Evolutionary conservation across 2,888 invertebrate species (phyloP).

Genomic region (Luffia ferchaultella): DNA sequence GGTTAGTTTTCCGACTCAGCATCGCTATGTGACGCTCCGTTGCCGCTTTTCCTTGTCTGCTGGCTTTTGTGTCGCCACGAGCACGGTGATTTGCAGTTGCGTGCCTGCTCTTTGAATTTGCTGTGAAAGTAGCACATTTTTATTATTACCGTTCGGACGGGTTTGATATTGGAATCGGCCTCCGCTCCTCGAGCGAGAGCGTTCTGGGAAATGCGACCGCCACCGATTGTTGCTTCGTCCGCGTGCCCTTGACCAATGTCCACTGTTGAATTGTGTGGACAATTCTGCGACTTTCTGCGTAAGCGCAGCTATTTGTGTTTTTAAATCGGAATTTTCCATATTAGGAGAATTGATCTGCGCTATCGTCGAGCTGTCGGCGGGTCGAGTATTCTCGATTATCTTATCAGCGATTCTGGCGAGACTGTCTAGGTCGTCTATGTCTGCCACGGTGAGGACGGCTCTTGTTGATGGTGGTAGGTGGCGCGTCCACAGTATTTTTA

Average conservation of each 20-base stretch:
- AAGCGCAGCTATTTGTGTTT: background rate
- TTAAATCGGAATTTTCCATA: background rate
- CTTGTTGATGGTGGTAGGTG: background rate
- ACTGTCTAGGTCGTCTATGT: background rate
- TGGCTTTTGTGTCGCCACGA: background rate
- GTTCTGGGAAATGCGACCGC: too few species aligned
- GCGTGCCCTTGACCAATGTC: background rate
- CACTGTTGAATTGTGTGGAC: background rate
- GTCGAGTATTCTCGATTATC: background rate
- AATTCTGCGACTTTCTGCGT: background rate
- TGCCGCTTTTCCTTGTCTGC: background rate
- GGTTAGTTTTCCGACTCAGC: conserved; percentile 1
- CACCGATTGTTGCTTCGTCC: background rate
- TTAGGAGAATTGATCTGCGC: background rate
- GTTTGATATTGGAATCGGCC: too few species aligned
- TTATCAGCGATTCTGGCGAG: conserved; percentile 3
- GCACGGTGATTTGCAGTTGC: background rate
- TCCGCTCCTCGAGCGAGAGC: too few species aligned
- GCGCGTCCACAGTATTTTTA: background rate
- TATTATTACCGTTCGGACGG: too few species aligned
- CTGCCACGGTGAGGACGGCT: background rate
- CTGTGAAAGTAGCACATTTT: background rate
- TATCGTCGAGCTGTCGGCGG: background rate
- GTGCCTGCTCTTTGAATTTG: background rate
- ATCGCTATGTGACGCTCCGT: background rate